Conservation (phyloP, 2,797 vertebrate species). For the Notolepis coatsorum region DNA sequence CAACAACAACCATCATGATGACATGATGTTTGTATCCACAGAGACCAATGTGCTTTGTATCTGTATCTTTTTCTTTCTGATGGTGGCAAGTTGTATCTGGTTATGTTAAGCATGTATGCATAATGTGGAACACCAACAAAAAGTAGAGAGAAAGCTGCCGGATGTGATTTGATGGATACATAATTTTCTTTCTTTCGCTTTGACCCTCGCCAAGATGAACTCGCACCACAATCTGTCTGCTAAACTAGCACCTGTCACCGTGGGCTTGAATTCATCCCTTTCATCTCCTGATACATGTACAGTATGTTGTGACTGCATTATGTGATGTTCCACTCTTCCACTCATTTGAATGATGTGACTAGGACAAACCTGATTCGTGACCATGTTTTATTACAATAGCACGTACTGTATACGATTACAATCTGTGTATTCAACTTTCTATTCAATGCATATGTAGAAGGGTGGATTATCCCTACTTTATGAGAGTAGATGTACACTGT, state of each 20-base stretch:
- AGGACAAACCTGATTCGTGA: too few relatives aligned
- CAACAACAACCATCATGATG: neutral
- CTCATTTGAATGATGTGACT: too few relatives aligned
- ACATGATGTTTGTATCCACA: conserved; percentile 4
- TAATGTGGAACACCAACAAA: conserved; percentile 52
- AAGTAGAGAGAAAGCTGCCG: conserved; percentile 31
- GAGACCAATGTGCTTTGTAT: conserved; percentile 8
- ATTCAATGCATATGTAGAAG: too few relatives aligned
- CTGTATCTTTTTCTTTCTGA: conserved; percentile 18
- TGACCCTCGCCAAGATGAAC: conserved; percentile 40
- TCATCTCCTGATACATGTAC: too few relatives aligned
- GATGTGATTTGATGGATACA: conserved; percentile 15
- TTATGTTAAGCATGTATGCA: conserved; percentile 48
- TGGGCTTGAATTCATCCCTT: conserved; percentile 31
- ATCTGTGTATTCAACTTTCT: too few relatives aligned
- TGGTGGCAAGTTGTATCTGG: conserved; percentile 32
- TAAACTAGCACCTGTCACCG: conserved; percentile 58
- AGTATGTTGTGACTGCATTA: too few relatives aligned
- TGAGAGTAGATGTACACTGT: too few relatives aligned
- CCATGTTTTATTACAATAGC: too few relatives aligned
- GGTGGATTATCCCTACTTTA: too few relatives aligned
- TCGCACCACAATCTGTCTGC: conserved; percentile 52
- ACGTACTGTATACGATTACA: too few relatives aligned
- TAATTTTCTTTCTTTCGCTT: conserved; percentile 51
- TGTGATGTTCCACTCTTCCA: too few relatives aligned